A percentile compares a stretch with the other conserved stretches of the same genome.
Evolutionary conservation across 2,888 invertebrate species (phyloP).

Genomic region (Plebejus anna): DNA sequence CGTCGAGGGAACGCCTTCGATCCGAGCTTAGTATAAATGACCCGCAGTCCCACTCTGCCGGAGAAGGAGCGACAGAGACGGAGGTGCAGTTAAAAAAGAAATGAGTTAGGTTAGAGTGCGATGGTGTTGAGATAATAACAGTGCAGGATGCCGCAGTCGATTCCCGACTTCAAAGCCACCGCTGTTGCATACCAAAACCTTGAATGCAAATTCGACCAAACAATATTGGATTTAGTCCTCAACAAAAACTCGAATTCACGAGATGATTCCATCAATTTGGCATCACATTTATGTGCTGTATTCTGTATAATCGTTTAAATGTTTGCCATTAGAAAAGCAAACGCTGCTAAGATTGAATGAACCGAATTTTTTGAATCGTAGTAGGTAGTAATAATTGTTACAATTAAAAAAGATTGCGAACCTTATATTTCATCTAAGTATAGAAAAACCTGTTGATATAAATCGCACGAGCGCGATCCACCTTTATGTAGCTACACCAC

Average conservation of each 20-base stretch:
- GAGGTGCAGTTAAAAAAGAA: conserved; percentile 72
- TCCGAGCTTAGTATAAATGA: conserved; percentile 69
- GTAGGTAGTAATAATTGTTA: neutral
- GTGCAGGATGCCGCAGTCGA: conserved; percentile 58
- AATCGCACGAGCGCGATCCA: neutral
- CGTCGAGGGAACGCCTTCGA: conserved; percentile 72
- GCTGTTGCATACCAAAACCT: conserved; percentile 52
- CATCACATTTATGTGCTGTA: neutral
- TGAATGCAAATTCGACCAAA: conserved; percentile 58
- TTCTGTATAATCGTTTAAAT: neutral
- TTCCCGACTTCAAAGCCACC: conserved; percentile 58
- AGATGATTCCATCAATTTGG: neutral
- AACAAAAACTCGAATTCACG: neutral
- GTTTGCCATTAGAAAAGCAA: neutral
- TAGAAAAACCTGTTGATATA: neutral
- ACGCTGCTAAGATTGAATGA: neutral
- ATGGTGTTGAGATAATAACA: conserved; percentile 80
- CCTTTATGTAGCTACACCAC: neutral
- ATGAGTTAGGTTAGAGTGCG: conserved; percentile 71
- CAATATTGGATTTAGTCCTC: conserved; percentile 61
- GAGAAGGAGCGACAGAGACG: conserved; percentile 59
- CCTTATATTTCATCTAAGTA: neutral
- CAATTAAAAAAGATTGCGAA: neutral
- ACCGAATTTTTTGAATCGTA: neutral
- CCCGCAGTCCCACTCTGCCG: conserved; percentile 54